Base-by-base conservation (phyloP, 2,888 invertebrate genomes). In the Metellina segmentata region DNA sequence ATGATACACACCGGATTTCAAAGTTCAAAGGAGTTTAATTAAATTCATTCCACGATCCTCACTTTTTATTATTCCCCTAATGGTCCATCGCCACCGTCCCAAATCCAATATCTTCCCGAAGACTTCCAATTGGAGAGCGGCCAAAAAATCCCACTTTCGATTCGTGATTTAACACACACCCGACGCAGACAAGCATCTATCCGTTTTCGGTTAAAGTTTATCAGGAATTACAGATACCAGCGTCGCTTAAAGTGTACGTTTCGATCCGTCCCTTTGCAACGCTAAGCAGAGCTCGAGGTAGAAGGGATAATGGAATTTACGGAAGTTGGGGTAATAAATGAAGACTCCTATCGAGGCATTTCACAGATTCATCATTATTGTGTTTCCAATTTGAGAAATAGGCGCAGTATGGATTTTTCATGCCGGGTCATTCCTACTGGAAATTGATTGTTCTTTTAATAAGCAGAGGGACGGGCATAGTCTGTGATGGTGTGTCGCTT, bases 161-260 rank as follows among this genome's bases (percentile, higher is more conserved):
- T 86, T 86, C 75, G 78, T 75, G 85, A 72, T 77, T 77, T 85
- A 11, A 49, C 72, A 69, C 61, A 19, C 13, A 19, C 7, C 19
- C 11, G n/a, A 9, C n/a, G 20, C n/a, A 77, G 69, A 77, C 49
- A 20, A 77, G 48, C 69, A 69, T n/a, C n/a, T 82, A 85, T 77
- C 77, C 77, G 75, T 51, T 86, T 78, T 51, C 71, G 75, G 78
- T 79, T 86, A 51, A 86, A 86, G 69, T 78, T 85, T 86, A 86
- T 86, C 86, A 78, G 79, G 70, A 86, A 78, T 86, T 78, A 86
- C 86, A 79, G 78, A 86, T 86, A 85, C 78, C 70, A 51, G 69
- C 69, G 78, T 77, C 85, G 7, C 49, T 20, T 20, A 52, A 69
- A 71, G 71, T 70, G 52, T 70, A 79, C 20, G 34, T 52, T 86